Evolutionary conservation across 2,888 invertebrate species (phyloP).

Genomic region (Tholera decimalis): DNA sequence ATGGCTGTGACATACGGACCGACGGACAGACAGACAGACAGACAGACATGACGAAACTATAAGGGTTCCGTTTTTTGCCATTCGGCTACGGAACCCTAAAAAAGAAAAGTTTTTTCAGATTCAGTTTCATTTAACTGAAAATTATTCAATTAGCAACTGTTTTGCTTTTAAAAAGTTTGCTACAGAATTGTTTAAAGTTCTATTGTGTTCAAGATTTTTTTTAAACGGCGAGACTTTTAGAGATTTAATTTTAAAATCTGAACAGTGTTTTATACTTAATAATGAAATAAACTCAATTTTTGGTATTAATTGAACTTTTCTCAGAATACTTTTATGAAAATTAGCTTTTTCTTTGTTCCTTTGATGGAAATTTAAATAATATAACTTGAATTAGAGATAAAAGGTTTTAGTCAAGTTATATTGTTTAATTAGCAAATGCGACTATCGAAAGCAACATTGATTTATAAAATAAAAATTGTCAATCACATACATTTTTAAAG

Average conservation of each 20-base stretch:
- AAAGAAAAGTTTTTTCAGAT: too few species aligned
- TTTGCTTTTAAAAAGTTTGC: background rate
- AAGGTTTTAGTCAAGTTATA: too few species aligned
- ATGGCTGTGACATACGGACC: too few species aligned
- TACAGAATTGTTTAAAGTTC: background rate
- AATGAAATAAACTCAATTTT: background rate
- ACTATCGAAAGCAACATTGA: too few species aligned
- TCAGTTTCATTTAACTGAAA: constrained; percentile 1
- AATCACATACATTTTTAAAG: too few species aligned
- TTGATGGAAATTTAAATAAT: background rate
- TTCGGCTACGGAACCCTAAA: too few species aligned
- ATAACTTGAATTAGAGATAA: too few species aligned
- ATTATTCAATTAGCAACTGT: background rate
- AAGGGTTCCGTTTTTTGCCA: too few species aligned
- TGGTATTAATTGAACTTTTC: background rate
- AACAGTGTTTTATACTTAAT: background rate
- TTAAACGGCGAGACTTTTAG: background rate
- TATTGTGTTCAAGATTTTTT: background rate
- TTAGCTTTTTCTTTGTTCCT: background rate
- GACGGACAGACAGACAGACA: too few species aligned
- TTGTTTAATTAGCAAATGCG: too few species aligned
- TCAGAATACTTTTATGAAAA: background rate
- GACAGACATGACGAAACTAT: too few species aligned
- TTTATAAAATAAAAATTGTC: too few species aligned
- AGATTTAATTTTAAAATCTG: constrained; percentile 1